A percentile compares a stretch with the other conserved stretches of the same genome.
Evolutionary conservation across 2,797 vertebrate genomes (phyloP).

Genomic region (Peromyscus attwateri): DNA sequence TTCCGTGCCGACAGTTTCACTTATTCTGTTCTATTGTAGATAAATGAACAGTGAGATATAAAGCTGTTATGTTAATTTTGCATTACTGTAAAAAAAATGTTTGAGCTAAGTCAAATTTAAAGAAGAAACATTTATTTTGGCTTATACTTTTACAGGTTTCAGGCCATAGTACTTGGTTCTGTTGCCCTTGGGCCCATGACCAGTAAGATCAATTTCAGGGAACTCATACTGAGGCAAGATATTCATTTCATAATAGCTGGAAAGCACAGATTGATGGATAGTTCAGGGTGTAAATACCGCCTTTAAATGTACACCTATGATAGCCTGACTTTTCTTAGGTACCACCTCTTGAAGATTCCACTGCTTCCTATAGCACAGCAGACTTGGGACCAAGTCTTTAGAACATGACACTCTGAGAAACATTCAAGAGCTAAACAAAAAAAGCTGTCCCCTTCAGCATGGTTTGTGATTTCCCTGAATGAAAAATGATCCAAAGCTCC

Average conservation of each 20-base stretch:
- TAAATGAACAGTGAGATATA: neutral
- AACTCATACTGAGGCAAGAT: neutral
- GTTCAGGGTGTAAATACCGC: neutral
- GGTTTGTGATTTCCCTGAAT: neutral
- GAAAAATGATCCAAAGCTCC: neutral
- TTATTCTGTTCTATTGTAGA: neutral
- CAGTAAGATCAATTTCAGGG: neutral
- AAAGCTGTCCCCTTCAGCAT: neutral
- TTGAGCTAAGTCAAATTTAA: neutral
- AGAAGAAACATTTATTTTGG: neutral
- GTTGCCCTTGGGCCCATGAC: neutral
- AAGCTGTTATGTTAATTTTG: neutral
- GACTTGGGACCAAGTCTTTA: neutral
- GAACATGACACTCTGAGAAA: too few relatives aligned
- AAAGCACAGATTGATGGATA: neutral
- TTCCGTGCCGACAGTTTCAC: neutral
- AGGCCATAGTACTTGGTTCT: neutral
- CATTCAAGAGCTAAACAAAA: neutral
- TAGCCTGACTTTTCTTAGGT: neutral
- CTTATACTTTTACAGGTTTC: neutral
- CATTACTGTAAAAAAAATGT: neutral
- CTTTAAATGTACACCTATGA: neutral
- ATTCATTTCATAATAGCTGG: neutral
- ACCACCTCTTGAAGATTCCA: neutral
- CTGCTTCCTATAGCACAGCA: neutral